Evolutionary conservation across 2,797 vertebrate genomes (phyloP), one percentile per base, ranked within the genome.

Genomic region (Huso huso): DNA sequence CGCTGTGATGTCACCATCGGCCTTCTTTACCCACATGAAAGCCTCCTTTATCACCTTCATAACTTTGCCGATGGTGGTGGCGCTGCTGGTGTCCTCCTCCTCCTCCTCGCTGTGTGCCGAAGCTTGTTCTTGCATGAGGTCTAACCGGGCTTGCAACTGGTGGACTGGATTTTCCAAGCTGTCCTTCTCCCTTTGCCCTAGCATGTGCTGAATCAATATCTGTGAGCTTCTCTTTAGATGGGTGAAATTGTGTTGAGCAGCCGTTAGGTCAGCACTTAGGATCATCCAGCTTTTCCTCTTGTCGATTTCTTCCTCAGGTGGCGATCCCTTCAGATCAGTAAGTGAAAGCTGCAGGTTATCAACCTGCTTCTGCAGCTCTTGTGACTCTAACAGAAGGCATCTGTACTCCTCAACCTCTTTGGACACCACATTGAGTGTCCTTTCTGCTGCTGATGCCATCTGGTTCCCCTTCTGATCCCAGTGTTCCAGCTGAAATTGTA

Each of bases 11-110:
- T 86, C 76, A 10, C 76, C 77, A 71, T 88, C 85, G 0, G 82
- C 87, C 73, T 86, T 86, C 72, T 83, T 94, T 0, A 91, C 85
- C 93, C 93, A 95, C 1, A 82, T 79, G 8, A 93, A 77, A 1
- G 86, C 90, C 64, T 94, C 90, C 66, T 78, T 89, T 64, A 94
- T 81, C 65, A 84, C 88, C 49, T 69, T 80, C 6, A 85, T 75
- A 0, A 94, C 79, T 69, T 89, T 89, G 49, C 82, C 81, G 76
- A 91, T 84, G 60, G 77, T 80, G 15, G 85, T 70, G 69, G 81
- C 85, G 72, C 71, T 75, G 72, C 83, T 85, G 61, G 10, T 77
- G 51, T 81, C 23, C 23, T 37, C 23, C 23, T 37, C 23, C 23
- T 37, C 23, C 2, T 37, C 23, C 23, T 37, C 75, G 15, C 75